Evolutionary conservation across 2,797 vertebrate species (phyloP), one percentile per base, ranked within the genome.

Genomic region (Leptatherina wallacei): DNA sequence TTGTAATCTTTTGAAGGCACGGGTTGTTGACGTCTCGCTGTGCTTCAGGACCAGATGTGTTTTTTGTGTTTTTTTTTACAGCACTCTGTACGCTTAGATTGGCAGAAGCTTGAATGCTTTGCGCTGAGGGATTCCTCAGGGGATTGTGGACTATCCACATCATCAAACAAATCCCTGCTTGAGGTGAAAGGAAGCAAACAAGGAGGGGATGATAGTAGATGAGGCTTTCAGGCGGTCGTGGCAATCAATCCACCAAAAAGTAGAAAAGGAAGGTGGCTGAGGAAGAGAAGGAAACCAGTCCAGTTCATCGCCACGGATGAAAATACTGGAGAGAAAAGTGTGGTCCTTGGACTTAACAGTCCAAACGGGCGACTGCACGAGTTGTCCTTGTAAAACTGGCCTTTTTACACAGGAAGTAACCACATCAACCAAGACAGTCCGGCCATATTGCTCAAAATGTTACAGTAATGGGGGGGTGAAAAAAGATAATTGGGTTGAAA

Each of bases 91-190:
- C 9, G 47, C 91, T 95, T 94, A 75, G 86, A 90, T 93, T 88
- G 79, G 92, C 94, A 90, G 91, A 91, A 82, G 93, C 94, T 94
- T 82, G 57, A 84, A 90, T 84, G 91, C 88, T 89, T 84, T 91
- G 91, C 90, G 80, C 89, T 44, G 81, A 92, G 81, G 78, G 91
- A 88, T 88, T 89, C 87, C 88, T 90, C 84, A 87, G 79, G 82
- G 81, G 77, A 87, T 84, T 85, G 88, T 78, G 88, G 83, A 89
- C 78, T 80, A 78, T 88, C 88, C 89, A 90, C 89, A 85, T 88
- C 89, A 86, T 89, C 59, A 75, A 80, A 75, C 61, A 65, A 77
- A 92, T 91, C 90, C 35, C 76, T 59, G 75, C 57, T 58, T 32
- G 79, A 83, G 83, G 70, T 71, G 63, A 83, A 78, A 72, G 69